Evolutionary conservation across 2,113 vertebrate species (phyloP).

Genomic region (Calyptomena viridis): DNA sequence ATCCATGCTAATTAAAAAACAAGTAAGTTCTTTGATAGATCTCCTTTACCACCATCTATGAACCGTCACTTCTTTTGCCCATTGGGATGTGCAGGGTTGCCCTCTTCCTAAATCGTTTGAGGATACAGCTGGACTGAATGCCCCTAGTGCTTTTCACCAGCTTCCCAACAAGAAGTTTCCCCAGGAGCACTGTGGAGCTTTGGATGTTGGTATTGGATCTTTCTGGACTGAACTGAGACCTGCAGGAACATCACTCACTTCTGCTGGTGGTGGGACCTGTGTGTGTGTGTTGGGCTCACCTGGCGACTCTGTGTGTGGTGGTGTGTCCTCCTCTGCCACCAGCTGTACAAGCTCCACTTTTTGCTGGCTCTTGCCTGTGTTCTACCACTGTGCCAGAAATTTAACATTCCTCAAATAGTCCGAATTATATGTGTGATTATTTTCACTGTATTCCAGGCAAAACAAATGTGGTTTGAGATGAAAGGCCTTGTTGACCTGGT

Average conservation of each 20-base stretch:
- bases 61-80: not conserved
- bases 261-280: not conserved
- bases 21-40: not conserved
- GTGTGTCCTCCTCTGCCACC: not conserved
- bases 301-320: accelerated
- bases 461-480: not conserved
- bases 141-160: not conserved
- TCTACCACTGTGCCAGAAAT: not conserved
- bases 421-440: not conserved
- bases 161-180: not conserved
- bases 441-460: not conserved
- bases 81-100: not conserved
- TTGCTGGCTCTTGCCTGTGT: not conserved
- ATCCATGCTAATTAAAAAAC: not conserved
- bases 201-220: not conserved
- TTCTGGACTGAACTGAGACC: not conserved
- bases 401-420: not conserved
- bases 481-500: not conserved
- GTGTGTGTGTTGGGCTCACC: not conserved
- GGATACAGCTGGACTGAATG: not conserved
- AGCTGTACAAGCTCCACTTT: not conserved
- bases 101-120: not conserved
- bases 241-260: not conserved
- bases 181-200: not conserved
- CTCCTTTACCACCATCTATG: not conserved